Base-by-base conservation (phyloP, 2,888 invertebrate species). In the Ophonus ardosiacus region DNA sequence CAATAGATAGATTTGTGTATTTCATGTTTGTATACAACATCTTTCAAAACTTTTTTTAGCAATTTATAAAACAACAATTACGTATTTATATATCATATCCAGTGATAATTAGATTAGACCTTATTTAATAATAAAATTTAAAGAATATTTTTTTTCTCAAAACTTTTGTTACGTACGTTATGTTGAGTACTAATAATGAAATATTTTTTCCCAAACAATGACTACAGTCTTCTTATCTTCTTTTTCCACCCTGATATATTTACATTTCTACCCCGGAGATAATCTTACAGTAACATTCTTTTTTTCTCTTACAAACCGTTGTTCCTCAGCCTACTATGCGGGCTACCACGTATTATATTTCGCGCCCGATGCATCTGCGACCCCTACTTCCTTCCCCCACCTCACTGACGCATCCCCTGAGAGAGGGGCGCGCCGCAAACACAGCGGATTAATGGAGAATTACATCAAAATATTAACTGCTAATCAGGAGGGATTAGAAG, bases 391-490 rank as follows among this genome's bases (percentile, higher is more conserved):
- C 71, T 68, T 10, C 43, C 13, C 7, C 38, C 24, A 10, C 68
- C 68, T 6, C 63, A 24, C 17, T n/a, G 5, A 31, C 40, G 71
- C 17, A 15, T 74, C 40, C 17, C 71, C 71, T 10, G 8, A 43
- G 71, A 43, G 71, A 40, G 71, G 40, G 78, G 85, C 74, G 85
- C 84, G 85, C 86, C 86, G 84, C 86, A 86, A 85, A 85, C 78
- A 85, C 82, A 82, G 56, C 68, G 51, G 85, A 86, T 86, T 86
- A 87, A 59, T 65, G 85, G 79, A 51, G 85, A 86, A 86, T 86
- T 86, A 86, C 86, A 86, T 85, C 85, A 86, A 86, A 86, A 87
- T 86, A 87, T 87, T 87, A 87, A 86, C 86, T 85, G 85, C 86
- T 87, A 87, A 87, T 87, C 86, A 86, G 74, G 38, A 68, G 51